Conservation (phyloP, 2,888 invertebrate genomes). For the Stictocephala bisonia region DNA sequence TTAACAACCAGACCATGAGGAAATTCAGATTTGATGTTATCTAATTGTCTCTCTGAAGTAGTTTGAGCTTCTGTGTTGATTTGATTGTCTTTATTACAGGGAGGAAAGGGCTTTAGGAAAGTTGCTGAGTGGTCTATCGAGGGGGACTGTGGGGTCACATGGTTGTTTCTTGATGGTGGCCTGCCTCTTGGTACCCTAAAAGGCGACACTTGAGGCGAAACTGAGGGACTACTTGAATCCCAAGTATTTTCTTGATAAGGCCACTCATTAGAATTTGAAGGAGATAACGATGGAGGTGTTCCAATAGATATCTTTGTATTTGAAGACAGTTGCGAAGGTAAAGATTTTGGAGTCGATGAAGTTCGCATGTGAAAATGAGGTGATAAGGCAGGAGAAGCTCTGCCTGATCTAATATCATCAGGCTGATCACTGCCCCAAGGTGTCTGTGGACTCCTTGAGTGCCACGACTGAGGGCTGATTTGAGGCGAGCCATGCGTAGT, state of each 20-base stretch:
- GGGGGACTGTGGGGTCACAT: conserved; percentile 64
- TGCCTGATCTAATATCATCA: too few species aligned
- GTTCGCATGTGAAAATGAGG: neutral
- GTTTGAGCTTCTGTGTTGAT: neutral
- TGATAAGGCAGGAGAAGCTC: neutral
- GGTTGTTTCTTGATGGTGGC: conserved; percentile 69
- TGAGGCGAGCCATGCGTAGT: too few species aligned
- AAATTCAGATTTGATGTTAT: conserved; percentile 10
- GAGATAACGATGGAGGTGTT: conserved; percentile 17
- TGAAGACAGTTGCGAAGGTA: neutral
- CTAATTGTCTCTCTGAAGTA: neutral
- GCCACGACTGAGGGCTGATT: too few species aligned
- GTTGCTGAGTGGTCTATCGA: conserved; percentile 65
- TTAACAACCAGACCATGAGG: conserved; percentile 18
- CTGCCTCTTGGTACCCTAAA: conserved; percentile 75
- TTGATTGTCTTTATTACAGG: conserved; percentile 67
- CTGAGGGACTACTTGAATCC: conserved; percentile 42
- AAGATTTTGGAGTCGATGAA: conserved; percentile 5
- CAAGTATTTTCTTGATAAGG: conserved; percentile 28
- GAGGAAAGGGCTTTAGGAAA: conserved; percentile 74
- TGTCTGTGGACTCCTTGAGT: too few species aligned
- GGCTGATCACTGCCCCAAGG: too few species aligned
- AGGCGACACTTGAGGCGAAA: conserved; percentile 64
- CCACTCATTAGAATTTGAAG: conserved; percentile 34
- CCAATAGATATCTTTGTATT: neutral